phyloP scores from a whole-genome alignment of 2,797 vertebrate species.

The Nyctibius grandis region DNA sequence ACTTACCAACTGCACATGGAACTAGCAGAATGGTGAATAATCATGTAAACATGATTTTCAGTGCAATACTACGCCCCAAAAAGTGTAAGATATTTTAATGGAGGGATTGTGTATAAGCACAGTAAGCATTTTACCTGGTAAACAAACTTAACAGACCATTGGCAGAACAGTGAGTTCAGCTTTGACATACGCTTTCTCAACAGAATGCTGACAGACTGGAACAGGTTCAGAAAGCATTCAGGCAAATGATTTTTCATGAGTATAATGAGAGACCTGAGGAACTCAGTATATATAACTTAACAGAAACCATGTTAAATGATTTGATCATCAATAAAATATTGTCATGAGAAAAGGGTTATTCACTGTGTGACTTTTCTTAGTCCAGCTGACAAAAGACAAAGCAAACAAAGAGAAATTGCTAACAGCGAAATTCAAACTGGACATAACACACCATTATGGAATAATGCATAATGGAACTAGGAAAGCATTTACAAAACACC shows the following conservation, averaged over 20 bases:
- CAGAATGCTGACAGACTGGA: not conserved
- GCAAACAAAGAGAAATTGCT: not conserved
- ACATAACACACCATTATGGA: not conserved
- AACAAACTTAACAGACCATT: not conserved
- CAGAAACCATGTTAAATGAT: not conserved
- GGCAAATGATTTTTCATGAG: not conserved
- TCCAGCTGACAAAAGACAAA: not conserved
- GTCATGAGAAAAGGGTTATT: not conserved
- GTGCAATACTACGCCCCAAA: not conserved
- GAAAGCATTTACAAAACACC: not conserved
- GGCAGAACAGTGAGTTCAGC: not conserved
- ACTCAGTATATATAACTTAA: not conserved
- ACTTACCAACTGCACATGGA: not conserved
- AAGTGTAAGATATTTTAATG: not conserved
- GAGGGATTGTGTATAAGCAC: not conserved
- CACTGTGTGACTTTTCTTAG: not conserved
- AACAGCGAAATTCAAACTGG: not conserved
- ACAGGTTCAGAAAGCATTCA: not conserved
- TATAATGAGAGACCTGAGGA: not conserved
- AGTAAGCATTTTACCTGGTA: not conserved
- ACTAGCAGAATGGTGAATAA: not conserved
- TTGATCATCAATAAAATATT: not conserved
- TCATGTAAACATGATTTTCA: not conserved
- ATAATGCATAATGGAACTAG: not conserved
- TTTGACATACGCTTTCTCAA: not conserved